phyloP scores from a whole-genome alignment of 2,888 invertebrate genomes.

The Drosophila longiperda region DNA sequence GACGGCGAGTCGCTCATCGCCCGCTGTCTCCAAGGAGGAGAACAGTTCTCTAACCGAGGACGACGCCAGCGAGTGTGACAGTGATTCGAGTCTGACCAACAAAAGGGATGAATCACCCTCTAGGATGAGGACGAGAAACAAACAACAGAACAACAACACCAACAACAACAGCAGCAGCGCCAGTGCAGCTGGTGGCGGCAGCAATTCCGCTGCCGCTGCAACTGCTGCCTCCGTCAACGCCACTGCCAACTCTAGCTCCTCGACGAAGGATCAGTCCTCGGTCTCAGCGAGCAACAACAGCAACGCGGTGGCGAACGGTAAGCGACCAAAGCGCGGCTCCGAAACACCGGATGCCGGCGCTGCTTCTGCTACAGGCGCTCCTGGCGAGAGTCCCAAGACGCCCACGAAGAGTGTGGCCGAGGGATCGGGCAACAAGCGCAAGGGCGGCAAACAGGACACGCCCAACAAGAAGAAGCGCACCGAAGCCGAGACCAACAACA shows the following conservation, averaged over 20 bases:
- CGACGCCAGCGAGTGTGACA: conserved; percentile 97
- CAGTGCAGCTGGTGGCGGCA: conserved; percentile 60
- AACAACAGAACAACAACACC: conserved; percentile 89
- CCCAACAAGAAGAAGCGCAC: conserved; percentile 87
- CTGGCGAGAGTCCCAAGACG: conserved; percentile 85
- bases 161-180: conserved; percentile 60
- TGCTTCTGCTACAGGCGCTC: conserved; percentile 71
- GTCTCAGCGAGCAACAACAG: conserved; percentile 48
- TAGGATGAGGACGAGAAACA: conserved; percentile 95
- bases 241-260: conserved; percentile 58
- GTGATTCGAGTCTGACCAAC: conserved; percentile 94
- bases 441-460: conserved; percentile 86
- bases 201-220: conserved; percentile 40
- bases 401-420: conserved; percentile 79
- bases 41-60: conserved; percentile 93
- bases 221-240: conserved; percentile 48
- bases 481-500: conserved; percentile 82
- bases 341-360: conserved; percentile 86
- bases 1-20: conserved; percentile 87
- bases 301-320: conserved; percentile 83
- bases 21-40: conserved; percentile 89
- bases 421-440: conserved; percentile 82
- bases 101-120: conserved; percentile 92
- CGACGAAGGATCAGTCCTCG: conserved; percentile 71
- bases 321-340: conserved; percentile 88